A percentile compares a stretch with the other conserved stretches of the same genome.
These are phyloP conservation scores for Ameiurus melas DNA, from an alignment of 2,113 vertebrate species.

Conservation along the genomic window DNA sequence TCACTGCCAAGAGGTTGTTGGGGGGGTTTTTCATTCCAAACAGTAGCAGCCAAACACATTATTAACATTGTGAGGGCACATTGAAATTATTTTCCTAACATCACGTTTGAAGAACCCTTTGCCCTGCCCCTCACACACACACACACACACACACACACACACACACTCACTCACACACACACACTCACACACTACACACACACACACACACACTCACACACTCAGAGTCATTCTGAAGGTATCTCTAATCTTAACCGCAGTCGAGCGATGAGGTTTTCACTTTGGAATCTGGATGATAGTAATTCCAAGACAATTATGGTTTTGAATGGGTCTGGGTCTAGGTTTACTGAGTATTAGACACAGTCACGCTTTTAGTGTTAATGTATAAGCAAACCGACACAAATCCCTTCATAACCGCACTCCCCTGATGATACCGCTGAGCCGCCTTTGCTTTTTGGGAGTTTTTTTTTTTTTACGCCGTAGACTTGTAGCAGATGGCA, in stretches of 20 bases:
- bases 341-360: slow-evolving; percentile 46
- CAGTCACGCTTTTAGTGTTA: slow-evolving; percentile 44
- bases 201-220: too few relatives aligned
- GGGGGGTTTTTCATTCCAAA: slow-evolving; percentile 38
- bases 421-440: slow-evolving; percentile 25
- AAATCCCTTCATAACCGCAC: slow-evolving; percentile 41
- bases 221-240: slow-evolving; percentile 9
- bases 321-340: slow-evolving; percentile 52
- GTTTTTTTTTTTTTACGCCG: slow-evolving; percentile 2
- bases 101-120: slow-evolving; percentile 43
- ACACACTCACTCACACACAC: neutral
- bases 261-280: slow-evolving; percentile 55
- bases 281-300: slow-evolving; percentile 52
- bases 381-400: slow-evolving; percentile 47
- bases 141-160: neutral
- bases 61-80: slow-evolving; percentile 58
- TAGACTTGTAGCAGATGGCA: slow-evolving; percentile 17
- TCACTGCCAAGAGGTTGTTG: slow-evolving; percentile 18
- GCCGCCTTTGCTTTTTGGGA: neutral
- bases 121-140: neutral
- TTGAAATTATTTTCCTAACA: slow-evolving; percentile 62
- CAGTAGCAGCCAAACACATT: slow-evolving; percentile 60
- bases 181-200: neutral
- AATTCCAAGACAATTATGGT: slow-evolving; percentile 57
- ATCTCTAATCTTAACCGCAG: slow-evolving; percentile 54